Conservation (phyloP, 1,140 invertebrate genomes). For the Diploscapter pachys region DNA sequence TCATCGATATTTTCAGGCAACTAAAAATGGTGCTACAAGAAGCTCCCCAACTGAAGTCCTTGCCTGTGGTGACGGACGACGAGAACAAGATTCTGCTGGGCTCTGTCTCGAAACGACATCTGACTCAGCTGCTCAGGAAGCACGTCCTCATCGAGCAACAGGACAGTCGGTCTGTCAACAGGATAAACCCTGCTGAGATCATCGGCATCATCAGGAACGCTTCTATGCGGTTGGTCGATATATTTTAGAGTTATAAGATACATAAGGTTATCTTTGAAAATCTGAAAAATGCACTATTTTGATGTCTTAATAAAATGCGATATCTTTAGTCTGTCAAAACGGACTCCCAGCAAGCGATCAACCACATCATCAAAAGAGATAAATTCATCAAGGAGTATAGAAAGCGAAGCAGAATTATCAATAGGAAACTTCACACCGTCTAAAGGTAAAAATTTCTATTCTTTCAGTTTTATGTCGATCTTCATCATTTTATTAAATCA, state of each 20-base stretch:
- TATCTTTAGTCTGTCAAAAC: too few relatives aligned
- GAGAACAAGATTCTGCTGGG: slow-evolving; percentile 63
- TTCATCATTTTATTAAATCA: not conserved
- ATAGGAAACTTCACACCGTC: too few relatives aligned
- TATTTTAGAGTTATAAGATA: not conserved
- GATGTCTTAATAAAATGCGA: too few relatives aligned
- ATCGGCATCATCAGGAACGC: slow-evolving; percentile 34
- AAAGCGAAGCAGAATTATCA: too few relatives aligned
- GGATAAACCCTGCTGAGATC: slow-evolving; percentile 35
- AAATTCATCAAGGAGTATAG: too few relatives aligned
- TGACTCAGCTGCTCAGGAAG: slow-evolving; percentile 41
- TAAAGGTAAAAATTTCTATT: too few relatives aligned
- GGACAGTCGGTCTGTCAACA: slow-evolving; percentile 17
- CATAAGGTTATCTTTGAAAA: too few relatives aligned
- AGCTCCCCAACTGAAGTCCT: slow-evolving; percentile 53
- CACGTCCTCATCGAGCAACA: slow-evolving; percentile 29
- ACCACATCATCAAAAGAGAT: too few relatives aligned
- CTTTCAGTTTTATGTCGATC: slow-evolving; percentile 21
- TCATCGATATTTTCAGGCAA: slow-evolving; percentile 19
- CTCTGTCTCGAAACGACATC: slow-evolving; percentile 61
- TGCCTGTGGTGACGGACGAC: slow-evolving; percentile 58
- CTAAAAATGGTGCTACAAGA: slow-evolving; percentile 48
- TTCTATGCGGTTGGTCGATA: slow-evolving; percentile 25
- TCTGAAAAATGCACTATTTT: too few relatives aligned
- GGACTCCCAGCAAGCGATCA: too few relatives aligned